Base-by-base conservation (phyloP, 1,140 invertebrate genomes). In the Lepidurus packardi region DNA sequence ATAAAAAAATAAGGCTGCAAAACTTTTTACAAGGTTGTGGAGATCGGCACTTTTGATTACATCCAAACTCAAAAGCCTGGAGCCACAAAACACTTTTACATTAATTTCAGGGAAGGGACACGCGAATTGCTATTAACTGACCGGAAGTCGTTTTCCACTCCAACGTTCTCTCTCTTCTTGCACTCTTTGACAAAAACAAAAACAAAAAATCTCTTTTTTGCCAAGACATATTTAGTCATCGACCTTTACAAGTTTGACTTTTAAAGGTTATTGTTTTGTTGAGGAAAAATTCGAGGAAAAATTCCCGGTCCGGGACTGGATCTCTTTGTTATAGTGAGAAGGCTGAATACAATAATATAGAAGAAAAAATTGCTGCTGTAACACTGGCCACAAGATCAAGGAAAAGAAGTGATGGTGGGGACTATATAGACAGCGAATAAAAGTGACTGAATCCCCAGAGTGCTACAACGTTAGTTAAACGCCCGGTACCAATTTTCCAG, bases 401-500 rank as follows among this genome's bases (percentile, higher is more conserved):
- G 13, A n/a, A 65, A 65, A 34, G 34, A 65, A 65, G 21, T 65
- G 53, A 13, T 16, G 53, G 53, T 65, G 53, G 21, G 53, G 53
- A 65, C 53, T 65, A 65, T 65, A 65, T 65, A 16, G 53, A 65
- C 53, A 65, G 53, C 10, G 8, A 65, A 1, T 65, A 65, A 65
- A 65, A 65, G 16, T 13, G 9, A 13, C 16, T 21, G 53, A 65
- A 65, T 65, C 53, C 53, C 53, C 53, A 65, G 53, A 65, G 53
- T 65, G 53, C 53, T 65, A 65, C 53, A 65, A 65, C 53, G 53
- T 65, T 65, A 65, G 53, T 65, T 65, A 65, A 65, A 65, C 53
- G 53, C 53, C 53, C 7, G 16, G 53, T 65, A 65, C 53, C 53
- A 65, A 65, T 65, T 65, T 65, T 65, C 53, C 21, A 47, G n/a